Conservation (phyloP, 2,797 vertebrate species). For the Coilia nasus region DNA sequence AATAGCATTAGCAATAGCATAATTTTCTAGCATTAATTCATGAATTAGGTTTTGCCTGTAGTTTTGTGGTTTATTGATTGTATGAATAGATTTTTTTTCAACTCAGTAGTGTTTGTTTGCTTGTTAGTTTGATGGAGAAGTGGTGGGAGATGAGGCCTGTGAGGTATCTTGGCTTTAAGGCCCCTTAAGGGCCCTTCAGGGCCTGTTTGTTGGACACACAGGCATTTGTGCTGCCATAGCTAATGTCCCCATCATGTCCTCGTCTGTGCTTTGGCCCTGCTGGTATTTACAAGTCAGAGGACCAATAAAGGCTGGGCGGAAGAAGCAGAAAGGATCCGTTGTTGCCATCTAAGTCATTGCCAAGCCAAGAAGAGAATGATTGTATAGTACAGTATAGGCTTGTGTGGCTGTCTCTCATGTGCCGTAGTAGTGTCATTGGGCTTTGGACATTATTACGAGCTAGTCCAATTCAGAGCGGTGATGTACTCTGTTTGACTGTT, state of each 20-base stretch:
- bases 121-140: not conserved
- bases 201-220: constrained; percentile 13
- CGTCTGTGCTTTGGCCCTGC: not conserved
- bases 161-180: not conserved
- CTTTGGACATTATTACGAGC: constrained; percentile 1
- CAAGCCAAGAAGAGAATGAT: constrained; percentile 39
- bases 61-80: not conserved
- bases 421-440: not conserved
- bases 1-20: not conserved
- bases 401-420: too few species aligned
- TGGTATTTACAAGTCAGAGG: too few species aligned
- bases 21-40: too few species aligned
- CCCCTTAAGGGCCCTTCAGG: constrained; percentile 21
- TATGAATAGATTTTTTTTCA: not conserved
- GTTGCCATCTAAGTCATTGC: constrained; percentile 41
- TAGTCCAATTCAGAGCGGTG: not conserved
- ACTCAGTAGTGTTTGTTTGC: not conserved
- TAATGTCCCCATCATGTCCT: constrained; percentile 33
- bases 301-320: too few species aligned
- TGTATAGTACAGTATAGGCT: too few species aligned
- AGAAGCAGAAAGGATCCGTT: too few species aligned
- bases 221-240: constrained; percentile 33
- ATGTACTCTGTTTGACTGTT: not conserved
- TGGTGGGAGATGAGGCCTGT: constrained; percentile 31
- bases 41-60: not conserved